Evolutionary conservation across 2,888 invertebrate genomes (phyloP).

Genomic region (Andrena marginata): DNA sequence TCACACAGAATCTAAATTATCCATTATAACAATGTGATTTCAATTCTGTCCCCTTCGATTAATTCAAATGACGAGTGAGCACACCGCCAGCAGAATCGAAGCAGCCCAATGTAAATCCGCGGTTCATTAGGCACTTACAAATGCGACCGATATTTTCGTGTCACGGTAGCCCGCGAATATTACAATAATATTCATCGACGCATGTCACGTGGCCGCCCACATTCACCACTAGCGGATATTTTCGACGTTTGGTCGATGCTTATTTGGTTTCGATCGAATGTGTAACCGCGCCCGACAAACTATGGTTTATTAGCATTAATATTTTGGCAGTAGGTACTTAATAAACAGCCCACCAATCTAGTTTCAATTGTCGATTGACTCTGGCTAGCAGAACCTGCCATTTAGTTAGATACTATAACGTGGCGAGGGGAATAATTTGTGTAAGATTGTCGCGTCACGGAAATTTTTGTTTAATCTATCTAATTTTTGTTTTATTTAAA

Average conservation of each 20-base stretch:
- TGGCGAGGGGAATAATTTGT: not conserved
- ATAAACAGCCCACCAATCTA: slow-evolving; percentile 50
- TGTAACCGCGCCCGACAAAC: slow-evolving; percentile 7
- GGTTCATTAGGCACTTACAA: slow-evolving; percentile 47
- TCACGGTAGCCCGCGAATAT: slow-evolving; percentile 34
- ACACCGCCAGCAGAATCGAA: slow-evolving; percentile 10
- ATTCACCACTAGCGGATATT: slow-evolving; percentile 35
- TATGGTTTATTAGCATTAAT: slow-evolving; percentile 50
- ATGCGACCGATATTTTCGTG: slow-evolving; percentile 26
- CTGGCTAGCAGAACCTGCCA: not conserved
- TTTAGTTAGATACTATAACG: too few relatives aligned
- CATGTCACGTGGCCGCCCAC: slow-evolving; percentile 22
- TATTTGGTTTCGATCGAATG: slow-evolving; percentile 34
- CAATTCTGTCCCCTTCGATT: slow-evolving; percentile 10
- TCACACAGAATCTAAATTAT: too few relatives aligned
- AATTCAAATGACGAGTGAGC: not conserved
- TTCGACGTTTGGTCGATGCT: slow-evolving; percentile 30
- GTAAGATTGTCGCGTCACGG: not conserved
- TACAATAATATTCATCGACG: slow-evolving; percentile 53
- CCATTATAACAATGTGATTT: slow-evolving; percentile 3
- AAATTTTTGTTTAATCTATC: not conserved
- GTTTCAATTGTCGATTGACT: not conserved
- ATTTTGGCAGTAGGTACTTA: slow-evolving; percentile 40
- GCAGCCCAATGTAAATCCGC: slow-evolving; percentile 22
- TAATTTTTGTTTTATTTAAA: too few relatives aligned